Evolutionary conservation across 2,113 vertebrate species (phyloP).

Genomic region (Glaucidium brasilianum): DNA sequence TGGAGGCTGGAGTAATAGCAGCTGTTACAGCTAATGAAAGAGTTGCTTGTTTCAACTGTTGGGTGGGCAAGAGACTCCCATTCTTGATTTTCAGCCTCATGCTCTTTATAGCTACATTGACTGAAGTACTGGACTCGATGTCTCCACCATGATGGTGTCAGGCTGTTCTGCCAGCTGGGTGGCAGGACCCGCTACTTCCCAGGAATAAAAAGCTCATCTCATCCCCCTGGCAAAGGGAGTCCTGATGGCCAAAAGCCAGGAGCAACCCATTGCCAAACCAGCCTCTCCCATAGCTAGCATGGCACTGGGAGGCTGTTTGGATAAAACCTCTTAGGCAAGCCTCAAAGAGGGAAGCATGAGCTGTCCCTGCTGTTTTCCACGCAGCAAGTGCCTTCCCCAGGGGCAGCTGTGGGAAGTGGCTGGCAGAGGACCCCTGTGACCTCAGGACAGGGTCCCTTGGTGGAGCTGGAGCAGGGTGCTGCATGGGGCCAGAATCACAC

Average conservation of each 20-base stretch:
- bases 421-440: not conserved
- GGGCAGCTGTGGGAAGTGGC: not conserved
- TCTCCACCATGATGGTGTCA: accelerated
- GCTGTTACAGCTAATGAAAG: not conserved
- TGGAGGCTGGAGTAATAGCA: not conserved
- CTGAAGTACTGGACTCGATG: not conserved
- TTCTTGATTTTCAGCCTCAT: accelerated
- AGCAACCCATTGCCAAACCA: not conserved
- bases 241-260: not conserved
- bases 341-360: not conserved
- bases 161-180: not conserved
- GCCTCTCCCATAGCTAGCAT: not conserved
- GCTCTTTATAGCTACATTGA: not conserved
- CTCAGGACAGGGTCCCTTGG: not conserved
- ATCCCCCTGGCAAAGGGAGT: accelerated
- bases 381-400: not conserved
- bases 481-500: not conserved
- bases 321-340: not conserved
- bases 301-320: not conserved
- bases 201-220: not conserved
- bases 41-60: not conserved
- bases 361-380: not conserved
- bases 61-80: not conserved
- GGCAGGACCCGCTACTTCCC: not conserved
- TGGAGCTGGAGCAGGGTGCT: not conserved